These are phyloP conservation scores for Rhynchotus rufescens DNA, from an alignment of 2,797 vertebrate genomes.

Conservation along the genomic window DNA sequence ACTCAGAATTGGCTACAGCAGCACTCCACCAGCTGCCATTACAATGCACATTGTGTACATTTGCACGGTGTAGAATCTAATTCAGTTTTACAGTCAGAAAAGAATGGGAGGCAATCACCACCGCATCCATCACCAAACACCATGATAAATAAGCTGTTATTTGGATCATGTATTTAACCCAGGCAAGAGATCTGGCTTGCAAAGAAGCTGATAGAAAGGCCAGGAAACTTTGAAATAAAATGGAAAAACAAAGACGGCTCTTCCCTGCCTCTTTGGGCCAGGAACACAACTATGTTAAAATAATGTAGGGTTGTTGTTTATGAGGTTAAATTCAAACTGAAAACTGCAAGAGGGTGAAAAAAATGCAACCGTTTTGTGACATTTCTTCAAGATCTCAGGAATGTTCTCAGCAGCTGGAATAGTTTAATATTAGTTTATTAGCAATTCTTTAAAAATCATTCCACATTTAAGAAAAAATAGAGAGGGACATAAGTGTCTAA, in stretches of 20 bases:
- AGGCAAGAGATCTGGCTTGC: conserved; percentile 38
- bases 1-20: conserved; percentile 51
- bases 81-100: conserved; percentile 73
- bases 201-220: conserved; percentile 9
- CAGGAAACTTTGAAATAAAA: background rate
- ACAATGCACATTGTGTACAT: conserved; percentile 70
- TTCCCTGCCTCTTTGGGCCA: background rate
- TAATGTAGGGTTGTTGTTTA: background rate
- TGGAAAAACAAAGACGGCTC: background rate
- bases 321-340: background rate
- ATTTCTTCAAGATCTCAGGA: background rate
- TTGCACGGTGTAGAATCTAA: conserved; percentile 74
- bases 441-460: background rate
- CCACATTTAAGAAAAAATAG: background rate
- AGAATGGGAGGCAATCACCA: conserved; percentile 68
- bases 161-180: conserved; percentile 57
- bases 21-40: conserved; percentile 73
- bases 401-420: background rate
- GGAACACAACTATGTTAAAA: background rate
- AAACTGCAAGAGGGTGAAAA: background rate
- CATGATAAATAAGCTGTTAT: conserved; percentile 70
- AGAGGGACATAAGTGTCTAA: background rate
- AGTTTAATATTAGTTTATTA: background rate
- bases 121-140: conserved; percentile 66
- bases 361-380: background rate